Conservation (phyloP, 2,113 vertebrate genomes). For the Heterotis niloticus region DNA sequence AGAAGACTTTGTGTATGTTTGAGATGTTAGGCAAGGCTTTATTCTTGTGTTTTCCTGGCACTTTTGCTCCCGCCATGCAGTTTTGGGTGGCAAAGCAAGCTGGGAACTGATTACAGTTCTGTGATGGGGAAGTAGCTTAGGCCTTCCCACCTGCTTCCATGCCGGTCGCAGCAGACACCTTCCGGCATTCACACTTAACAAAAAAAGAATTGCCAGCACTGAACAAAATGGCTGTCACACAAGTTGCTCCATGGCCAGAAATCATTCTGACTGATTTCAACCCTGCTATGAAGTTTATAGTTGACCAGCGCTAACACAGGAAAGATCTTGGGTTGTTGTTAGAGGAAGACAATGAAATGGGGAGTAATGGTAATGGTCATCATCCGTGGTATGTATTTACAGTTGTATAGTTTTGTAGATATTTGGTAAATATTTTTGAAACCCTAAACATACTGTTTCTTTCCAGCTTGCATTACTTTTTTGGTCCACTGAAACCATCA, state of each 20-base stretch:
- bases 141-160: not conserved
- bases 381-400: slow-evolving; percentile 8
- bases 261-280: not conserved
- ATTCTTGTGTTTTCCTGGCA: not conserved
- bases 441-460: not conserved
- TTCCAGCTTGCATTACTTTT: not conserved
- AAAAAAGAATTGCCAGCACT: not conserved
- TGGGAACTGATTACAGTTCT: not conserved
- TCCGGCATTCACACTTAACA: not conserved
- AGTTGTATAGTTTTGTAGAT: not conserved
- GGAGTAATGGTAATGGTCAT: slow-evolving; percentile 10
- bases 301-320: slow-evolving; percentile 7
- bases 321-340: slow-evolving; percentile 2
- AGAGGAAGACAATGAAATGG: slow-evolving; percentile 6
- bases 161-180: not conserved
- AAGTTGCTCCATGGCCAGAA: not conserved
- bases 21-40: slow-evolving; percentile 52
- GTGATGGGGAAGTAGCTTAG: not conserved
- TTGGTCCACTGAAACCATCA: not conserved
- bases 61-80: not conserved
- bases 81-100: not conserved
- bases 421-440: slow-evolving; percentile 2
- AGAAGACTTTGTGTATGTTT: slow-evolving; percentile 48
- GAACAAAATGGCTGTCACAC: not conserved
- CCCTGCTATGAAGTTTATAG: not conserved